Evolutionary conservation across 2,888 invertebrate genomes (phyloP).

Genomic region (Venusia cambrica): DNA sequence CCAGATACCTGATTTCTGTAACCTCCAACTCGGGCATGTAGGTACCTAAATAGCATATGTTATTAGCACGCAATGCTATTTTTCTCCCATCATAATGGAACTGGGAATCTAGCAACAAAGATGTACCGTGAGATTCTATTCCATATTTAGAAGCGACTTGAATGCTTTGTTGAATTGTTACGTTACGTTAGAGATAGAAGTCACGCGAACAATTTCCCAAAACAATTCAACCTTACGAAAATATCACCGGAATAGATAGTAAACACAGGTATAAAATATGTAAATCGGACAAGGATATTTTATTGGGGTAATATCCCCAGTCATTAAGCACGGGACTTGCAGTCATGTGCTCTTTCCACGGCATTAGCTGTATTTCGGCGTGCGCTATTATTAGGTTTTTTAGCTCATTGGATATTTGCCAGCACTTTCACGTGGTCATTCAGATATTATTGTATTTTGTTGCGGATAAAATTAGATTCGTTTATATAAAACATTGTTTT

Average conservation of each 20-base stretch:
- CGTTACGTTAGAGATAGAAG: too few species aligned
- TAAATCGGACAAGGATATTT: conserved; percentile 8
- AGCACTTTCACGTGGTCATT: conserved; percentile 58
- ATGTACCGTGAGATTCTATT: too few species aligned
- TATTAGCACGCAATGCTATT: too few species aligned
- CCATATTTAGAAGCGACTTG: too few species aligned
- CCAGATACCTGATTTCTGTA: too few species aligned
- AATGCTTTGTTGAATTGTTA: too few species aligned
- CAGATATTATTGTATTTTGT: conserved; percentile 44
- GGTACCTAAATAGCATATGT: too few species aligned
- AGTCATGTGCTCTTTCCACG: conserved; percentile 72
- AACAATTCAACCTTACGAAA: too few species aligned
- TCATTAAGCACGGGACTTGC: conserved; percentile 43
- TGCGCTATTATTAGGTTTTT: conserved; percentile 75
- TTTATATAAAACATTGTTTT: conserved; percentile 7
- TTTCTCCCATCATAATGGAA: too few species aligned
- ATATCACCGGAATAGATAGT: neutral
- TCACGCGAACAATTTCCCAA: too few species aligned
- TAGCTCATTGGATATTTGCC: conserved; percentile 70
- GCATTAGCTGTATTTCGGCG: conserved; percentile 64
- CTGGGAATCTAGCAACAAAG: too few species aligned
- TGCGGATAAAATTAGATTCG: conserved; percentile 6
- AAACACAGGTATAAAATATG: conserved; percentile 11
- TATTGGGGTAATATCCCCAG: conserved; percentile 20
- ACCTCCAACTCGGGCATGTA: too few species aligned